A percentile compares a stretch with the other conserved stretches of the same genome.
Conservation (phyloP, 2,113 vertebrate genomes). For the Probosciger aterrimus region DNA sequence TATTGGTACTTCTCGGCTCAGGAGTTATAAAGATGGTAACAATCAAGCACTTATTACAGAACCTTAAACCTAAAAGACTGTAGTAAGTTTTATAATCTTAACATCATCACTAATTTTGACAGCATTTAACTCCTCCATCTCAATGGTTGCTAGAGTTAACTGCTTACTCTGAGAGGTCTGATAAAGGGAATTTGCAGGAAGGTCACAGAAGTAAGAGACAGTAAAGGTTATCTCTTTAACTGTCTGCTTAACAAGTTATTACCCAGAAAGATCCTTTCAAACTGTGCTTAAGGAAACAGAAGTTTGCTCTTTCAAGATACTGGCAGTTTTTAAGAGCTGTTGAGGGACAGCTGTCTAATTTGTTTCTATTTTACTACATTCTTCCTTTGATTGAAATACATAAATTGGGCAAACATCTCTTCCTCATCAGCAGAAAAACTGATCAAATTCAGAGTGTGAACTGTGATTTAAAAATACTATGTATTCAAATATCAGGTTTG, state of each 20-base stretch:
- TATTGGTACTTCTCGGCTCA: neutral
- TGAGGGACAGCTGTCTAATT: neutral
- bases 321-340: neutral
- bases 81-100: neutral
- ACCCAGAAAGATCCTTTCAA: neutral
- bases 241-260: neutral
- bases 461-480: neutral
- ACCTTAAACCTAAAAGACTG: neutral
- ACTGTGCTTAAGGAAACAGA: neutral
- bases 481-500: neutral
- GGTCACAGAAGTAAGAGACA: neutral
- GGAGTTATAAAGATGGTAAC: neutral
- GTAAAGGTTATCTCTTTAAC: neutral
- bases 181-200: neutral
- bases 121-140: neutral
- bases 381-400: neutral
- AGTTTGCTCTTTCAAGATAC: neutral
- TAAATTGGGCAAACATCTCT: neutral
- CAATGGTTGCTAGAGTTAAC: neutral
- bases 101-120: neutral
- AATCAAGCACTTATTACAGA: neutral
- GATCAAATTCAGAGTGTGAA: neutral
- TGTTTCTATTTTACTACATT: neutral
- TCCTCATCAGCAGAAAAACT: neutral
- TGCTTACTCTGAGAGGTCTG: neutral